A percentile compares a stretch with the other conserved stretches of the same genome.
Conservation (phyloP, 2,113 vertebrate genomes). For the Neoarius graeffei region DNA sequence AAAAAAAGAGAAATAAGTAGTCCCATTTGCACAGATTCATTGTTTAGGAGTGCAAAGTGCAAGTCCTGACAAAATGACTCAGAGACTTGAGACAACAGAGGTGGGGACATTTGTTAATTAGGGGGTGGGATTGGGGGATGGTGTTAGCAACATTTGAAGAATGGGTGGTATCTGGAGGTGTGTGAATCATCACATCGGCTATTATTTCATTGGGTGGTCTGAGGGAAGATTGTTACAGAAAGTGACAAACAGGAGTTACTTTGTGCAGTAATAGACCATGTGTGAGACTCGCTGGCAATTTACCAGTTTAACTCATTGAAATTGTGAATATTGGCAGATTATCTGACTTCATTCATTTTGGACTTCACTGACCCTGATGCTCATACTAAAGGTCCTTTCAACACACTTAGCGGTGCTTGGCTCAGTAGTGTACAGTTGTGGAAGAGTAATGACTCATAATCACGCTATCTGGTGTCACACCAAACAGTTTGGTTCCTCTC, state of each 20-base stretch:
- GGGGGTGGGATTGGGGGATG: neutral
- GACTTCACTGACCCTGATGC: neutral
- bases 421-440: neutral
- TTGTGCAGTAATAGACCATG: neutral
- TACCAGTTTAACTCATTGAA: neutral
- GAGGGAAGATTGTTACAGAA: constrained; percentile 13
- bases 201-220: constrained; percentile 48
- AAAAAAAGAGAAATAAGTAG: neutral
- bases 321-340: neutral
- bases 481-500: no score
- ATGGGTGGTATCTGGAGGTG: constrained; percentile 33
- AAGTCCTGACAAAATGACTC: neutral
- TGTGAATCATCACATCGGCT: constrained; percentile 24
- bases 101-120: constrained; percentile 6
- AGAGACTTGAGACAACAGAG: neutral
- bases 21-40: neutral
- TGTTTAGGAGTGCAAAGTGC: constrained; percentile 8
- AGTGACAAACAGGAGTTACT: constrained; percentile 31
- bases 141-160: constrained; percentile 33
- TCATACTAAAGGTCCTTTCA: neutral
- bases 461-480: no score
- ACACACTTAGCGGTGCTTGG: neutral
- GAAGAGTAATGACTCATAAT: neutral
- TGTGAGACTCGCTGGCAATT: neutral
- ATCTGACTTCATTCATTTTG: neutral